These are phyloP conservation scores for Dysdera silvatica DNA, from an alignment of 1,140 invertebrate species.

Conservation along the genomic window DNA sequence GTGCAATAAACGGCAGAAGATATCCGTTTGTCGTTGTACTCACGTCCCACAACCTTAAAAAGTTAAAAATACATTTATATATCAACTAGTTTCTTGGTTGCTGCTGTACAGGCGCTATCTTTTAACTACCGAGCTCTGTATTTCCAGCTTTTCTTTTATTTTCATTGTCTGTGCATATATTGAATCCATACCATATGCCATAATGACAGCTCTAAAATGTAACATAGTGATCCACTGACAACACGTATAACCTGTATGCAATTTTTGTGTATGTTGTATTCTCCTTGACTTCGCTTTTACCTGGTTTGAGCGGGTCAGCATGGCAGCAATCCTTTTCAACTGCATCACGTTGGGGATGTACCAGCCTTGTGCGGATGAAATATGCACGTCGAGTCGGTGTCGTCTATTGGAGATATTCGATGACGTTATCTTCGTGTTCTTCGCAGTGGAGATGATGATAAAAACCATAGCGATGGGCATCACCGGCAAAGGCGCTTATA, in stretches of 20 bases:
- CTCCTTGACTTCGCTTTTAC: conserved; percentile 8
- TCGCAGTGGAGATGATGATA: conserved; percentile 89
- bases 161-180: no score
- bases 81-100: no score
- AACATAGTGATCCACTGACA: no score
- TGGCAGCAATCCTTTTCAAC: conserved; percentile 96
- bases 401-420: conserved; percentile 88
- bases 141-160: no score
- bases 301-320: conserved; percentile 98
- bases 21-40: no score
- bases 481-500: conserved; percentile 83
- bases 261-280: not conserved
- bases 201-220: no score
- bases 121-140: no score
- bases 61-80: no score
- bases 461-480: conserved; percentile 99
- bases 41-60: no score
- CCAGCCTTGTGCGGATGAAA: conserved; percentile 87
- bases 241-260: not conserved
- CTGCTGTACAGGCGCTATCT: no score
- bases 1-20: no score
- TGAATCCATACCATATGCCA: no score
- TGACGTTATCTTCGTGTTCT: conserved; percentile 97
- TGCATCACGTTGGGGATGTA: conserved; percentile 99
- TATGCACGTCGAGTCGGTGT: conserved; percentile 81